These are phyloP conservation scores for Nesogale talazaci DNA, from an alignment of 2,113 vertebrate species.

Conservation along the genomic window DNA sequence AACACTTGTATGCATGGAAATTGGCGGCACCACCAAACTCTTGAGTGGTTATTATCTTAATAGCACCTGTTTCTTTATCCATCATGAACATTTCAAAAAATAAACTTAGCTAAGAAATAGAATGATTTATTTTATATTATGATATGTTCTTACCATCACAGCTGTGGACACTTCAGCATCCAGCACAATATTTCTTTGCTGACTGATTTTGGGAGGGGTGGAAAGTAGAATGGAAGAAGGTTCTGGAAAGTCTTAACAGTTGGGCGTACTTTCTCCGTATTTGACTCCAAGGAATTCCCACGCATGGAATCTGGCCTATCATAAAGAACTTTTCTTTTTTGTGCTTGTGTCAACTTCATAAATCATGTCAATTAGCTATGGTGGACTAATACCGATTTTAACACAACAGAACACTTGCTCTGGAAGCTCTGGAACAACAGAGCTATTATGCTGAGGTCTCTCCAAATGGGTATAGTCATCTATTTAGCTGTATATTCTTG, in stretches of 20 bases:
- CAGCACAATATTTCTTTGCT: slow-evolving; percentile 73
- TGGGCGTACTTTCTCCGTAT: slow-evolving; percentile 62
- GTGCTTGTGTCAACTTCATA: slow-evolving; percentile 69
- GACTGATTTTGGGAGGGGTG: slow-evolving; percentile 70
- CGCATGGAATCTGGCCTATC: slow-evolving; percentile 78
- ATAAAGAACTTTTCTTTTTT: slow-evolving; percentile 64
- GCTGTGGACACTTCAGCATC: slow-evolving; percentile 60
- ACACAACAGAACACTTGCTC: slow-evolving; percentile 20
- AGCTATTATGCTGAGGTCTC: not conserved
- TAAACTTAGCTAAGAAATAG: slow-evolving; percentile 41
- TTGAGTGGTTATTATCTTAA: slow-evolving; percentile 62
- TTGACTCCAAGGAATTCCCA: slow-evolving; percentile 66
- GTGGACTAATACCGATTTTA: not conserved
- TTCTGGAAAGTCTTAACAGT: slow-evolving; percentile 73
- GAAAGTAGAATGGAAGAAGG: slow-evolving; percentile 68
- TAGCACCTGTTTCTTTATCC: slow-evolving; percentile 67
- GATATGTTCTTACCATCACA: slow-evolving; percentile 58
- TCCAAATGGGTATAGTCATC: not conserved
- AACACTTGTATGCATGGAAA: slow-evolving; percentile 57
- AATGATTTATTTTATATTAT: slow-evolving; percentile 57
- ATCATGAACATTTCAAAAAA: slow-evolving; percentile 6
- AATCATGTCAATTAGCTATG: slow-evolving; percentile 51
- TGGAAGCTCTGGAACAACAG: not conserved
- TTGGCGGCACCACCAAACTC: slow-evolving; percentile 40
- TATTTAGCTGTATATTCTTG: not conserved